These are phyloP conservation scores for Myxocyprinus asiaticus DNA, from an alignment of 2,113 vertebrate genomes.

Conservation along the genomic window DNA sequence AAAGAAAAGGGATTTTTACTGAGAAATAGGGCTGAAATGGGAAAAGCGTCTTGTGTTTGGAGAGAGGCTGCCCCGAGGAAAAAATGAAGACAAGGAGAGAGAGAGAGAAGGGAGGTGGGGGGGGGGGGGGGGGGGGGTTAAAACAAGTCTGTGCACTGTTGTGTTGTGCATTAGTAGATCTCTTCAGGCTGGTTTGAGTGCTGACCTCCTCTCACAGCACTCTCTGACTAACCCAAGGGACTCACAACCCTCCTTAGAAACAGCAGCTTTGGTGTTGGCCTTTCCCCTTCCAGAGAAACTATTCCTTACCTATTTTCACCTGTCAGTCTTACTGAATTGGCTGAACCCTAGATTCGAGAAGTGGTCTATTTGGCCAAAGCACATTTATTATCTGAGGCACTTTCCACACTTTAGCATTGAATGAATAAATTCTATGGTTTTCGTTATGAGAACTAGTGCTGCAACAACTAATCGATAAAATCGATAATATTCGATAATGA, in stretches of 20 bases:
- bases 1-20: slow-evolving; percentile 45
- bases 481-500: too few relatives aligned
- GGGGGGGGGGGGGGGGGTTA: slow-evolving; percentile 32
- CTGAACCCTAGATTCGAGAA: background rate
- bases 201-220: slow-evolving; percentile 46
- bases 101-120: slow-evolving; percentile 26
- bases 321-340: slow-evolving; percentile 21
- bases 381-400: too few relatives aligned
- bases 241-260: slow-evolving; percentile 7
- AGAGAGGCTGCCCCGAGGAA: slow-evolving; percentile 60
- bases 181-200: slow-evolving; percentile 55
- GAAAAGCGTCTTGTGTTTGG: slow-evolving; percentile 48
- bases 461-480: too few relatives aligned
- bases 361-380: background rate
- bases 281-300: slow-evolving; percentile 6
- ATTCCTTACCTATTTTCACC: slow-evolving; percentile 12
- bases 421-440: too few relatives aligned
- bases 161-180: slow-evolving; percentile 62
- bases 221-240: slow-evolving; percentile 31
- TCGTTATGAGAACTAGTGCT: too few relatives aligned
- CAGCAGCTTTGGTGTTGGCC: slow-evolving; percentile 3
- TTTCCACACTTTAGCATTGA: too few relatives aligned
- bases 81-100: slow-evolving; percentile 33
- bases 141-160: slow-evolving; percentile 48
- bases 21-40: slow-evolving; percentile 48